Evolutionary conservation across 1,140 invertebrate species (phyloP), one percentile per base, ranked within the genome.

Genomic region (Drosophila tristis): DNA sequence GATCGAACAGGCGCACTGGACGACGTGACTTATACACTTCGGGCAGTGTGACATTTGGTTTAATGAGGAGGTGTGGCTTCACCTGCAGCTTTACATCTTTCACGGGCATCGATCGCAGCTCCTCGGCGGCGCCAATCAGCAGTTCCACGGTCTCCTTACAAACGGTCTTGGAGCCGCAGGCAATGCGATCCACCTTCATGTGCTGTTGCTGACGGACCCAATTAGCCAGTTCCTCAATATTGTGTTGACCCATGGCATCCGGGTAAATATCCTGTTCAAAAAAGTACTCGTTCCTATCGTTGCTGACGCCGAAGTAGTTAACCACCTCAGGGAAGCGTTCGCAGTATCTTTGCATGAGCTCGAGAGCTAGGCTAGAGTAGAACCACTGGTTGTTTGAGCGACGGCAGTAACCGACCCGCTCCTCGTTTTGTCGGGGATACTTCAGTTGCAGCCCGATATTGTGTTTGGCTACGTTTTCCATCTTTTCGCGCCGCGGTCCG

Each of bases 401-500:
- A 54, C 93, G 95, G 0, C 97, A 98, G 90, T 96, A 98, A 8
- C 97, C 97, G 26, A 95, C 94, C 0, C 97, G 93, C 92, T 96
- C 93, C 89, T 94, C 93, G 75, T 95, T 94, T 90, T 93, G 60
- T 2, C 91, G 97, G 55, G 96, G 97, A 79, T 96, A 97, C 91
- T 99, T 99, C 1, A 99, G 93, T 92, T 98, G 97, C 9, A 99
- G 93, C 0, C 98, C 98, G 29, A 99, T 94, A 90, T 99, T 99
- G 23, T 95, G 90, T 89, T 95, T 96, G n/a, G 92, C 91, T 5
- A 90, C 80, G 68, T 93, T 91, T 49, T 93, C 92, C 11, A 91
- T 58, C 5, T 91, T 85, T 3, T 81, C 74, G 9, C 86, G 75
- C 31, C 92, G 93, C 5, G 93, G 89, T 0, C 93, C 93, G 0